phyloP scores from a whole-genome alignment of 1,140 invertebrate genomes.

The Cydia fagiglandana region DNA sequence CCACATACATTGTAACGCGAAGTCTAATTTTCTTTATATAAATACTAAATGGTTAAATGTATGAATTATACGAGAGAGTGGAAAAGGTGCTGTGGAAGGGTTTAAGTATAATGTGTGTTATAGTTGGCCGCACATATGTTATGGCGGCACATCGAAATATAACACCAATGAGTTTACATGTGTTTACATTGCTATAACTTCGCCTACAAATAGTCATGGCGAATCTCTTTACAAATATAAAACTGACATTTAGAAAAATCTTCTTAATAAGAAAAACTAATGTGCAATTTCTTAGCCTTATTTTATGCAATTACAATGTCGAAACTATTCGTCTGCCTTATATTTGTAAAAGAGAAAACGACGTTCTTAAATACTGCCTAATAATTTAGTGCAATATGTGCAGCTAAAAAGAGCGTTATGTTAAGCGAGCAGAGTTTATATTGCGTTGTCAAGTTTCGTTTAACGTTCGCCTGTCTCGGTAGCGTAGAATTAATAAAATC shows the following conservation, averaged over 20 bases:
- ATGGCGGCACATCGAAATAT: slow-evolving; percentile 30
- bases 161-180: slow-evolving; percentile 45
- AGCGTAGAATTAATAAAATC: slow-evolving; percentile 27
- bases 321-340: slow-evolving; percentile 18
- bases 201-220: not conserved
- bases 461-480: slow-evolving; percentile 27
- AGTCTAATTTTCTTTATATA: too few species aligned
- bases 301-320: slow-evolving; percentile 4
- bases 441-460: slow-evolving; percentile 27
- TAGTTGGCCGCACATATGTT: not conserved
- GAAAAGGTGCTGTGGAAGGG: too few species aligned
- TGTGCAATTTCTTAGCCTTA: slow-evolving; percentile 26
- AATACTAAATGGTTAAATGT: too few species aligned
- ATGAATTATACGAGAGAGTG: too few species aligned
- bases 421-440: slow-evolving; percentile 25
- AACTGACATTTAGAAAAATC: not conserved
- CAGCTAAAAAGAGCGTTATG: slow-evolving; percentile 36
- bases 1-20: too few species aligned
- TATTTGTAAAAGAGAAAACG: slow-evolving; percentile 15
- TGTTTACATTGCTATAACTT: slow-evolving; percentile 39
- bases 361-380: slow-evolving; percentile 36
- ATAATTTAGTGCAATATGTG: slow-evolving; percentile 28
- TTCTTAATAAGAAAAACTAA: slow-evolving; percentile 2
- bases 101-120: not conserved
- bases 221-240: slow-evolving; percentile 29